These are phyloP conservation scores for Diloba caeruleocephala DNA, from an alignment of 2,888 invertebrate genomes.

Conservation along the genomic window DNA sequence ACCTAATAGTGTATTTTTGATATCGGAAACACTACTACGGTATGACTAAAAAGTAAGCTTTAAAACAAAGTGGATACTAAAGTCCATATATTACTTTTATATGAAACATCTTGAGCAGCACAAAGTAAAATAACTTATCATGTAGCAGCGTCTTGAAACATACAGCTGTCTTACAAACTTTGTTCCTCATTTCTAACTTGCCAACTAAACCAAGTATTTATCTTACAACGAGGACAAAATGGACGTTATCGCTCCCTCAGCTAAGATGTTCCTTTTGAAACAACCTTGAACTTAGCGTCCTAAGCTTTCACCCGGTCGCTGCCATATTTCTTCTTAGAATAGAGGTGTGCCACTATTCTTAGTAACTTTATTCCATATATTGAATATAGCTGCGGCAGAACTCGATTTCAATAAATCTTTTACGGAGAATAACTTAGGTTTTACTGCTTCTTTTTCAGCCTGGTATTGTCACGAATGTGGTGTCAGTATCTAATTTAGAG, in stretches of 20 bases:
- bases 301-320: constrained; percentile 19
- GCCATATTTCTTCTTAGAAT: constrained; percentile 38
- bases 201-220: constrained; percentile 48
- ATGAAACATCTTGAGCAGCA: background rate
- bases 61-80: background rate
- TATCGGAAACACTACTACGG: constrained; percentile 13
- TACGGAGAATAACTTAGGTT: constrained; percentile 40
- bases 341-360: constrained; percentile 39
- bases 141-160: constrained; percentile 8
- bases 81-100: background rate
- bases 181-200: constrained; percentile 43
- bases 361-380: constrained; percentile 45
- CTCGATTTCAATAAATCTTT: constrained; percentile 51
- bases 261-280: constrained; percentile 39
- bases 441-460: constrained; percentile 39
- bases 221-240: constrained; percentile 38
- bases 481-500: constrained; percentile 32
- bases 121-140: constrained; percentile 1
- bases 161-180: constrained; percentile 30
- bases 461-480: constrained; percentile 26
- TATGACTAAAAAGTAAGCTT: constrained; percentile 5
- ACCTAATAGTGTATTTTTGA: constrained; percentile 16
- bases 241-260: constrained; percentile 40
- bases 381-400: constrained; percentile 34
- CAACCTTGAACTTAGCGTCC: constrained; percentile 43